phyloP scores from a whole-genome alignment of 92 coral and sea anemone genomes.

The Epizoanthus stellaris region DNA sequence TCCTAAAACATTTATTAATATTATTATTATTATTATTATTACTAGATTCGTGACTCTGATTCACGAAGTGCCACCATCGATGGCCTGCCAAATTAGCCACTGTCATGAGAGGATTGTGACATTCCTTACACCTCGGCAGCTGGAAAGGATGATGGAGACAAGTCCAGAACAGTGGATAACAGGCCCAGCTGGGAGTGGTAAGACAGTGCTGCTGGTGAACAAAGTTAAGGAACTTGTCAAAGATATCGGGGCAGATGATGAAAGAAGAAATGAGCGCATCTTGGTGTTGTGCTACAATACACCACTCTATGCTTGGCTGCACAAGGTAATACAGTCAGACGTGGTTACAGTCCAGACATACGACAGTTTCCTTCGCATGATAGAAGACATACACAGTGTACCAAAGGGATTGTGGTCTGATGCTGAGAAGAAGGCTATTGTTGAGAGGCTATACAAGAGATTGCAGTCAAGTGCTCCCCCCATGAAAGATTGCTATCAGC shows the following conservation, averaged over 20 bases:
- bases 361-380: background rate
- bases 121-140: slow-evolving; percentile 19
- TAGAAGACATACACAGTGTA: background rate
- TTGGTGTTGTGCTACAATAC: slow-evolving; percentile 39
- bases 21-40: no score
- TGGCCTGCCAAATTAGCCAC: slow-evolving; percentile 3
- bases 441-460: background rate
- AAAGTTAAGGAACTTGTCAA: slow-evolving; percentile 36
- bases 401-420: background rate
- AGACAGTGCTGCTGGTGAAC: slow-evolving; percentile 48
- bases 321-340: no score
- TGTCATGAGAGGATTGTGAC: background rate
- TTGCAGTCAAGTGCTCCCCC: background rate
- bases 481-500: slow-evolving; percentile 3
- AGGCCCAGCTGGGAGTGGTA: slow-evolving; percentile 68
- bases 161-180: slow-evolving; percentile 48
- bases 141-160: background rate
- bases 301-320: background rate
- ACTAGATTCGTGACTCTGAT: background rate
- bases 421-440: background rate
- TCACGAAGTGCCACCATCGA: background rate
- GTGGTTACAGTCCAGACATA: slow-evolving; percentile 27
- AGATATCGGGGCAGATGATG: background rate
- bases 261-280: slow-evolving; percentile 13
- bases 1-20: no score